A percentile compares a stretch with the other conserved stretches of the same genome.
Conservation (phyloP, 2,113 vertebrate genomes). For the Chunga burmeisteri region DNA sequence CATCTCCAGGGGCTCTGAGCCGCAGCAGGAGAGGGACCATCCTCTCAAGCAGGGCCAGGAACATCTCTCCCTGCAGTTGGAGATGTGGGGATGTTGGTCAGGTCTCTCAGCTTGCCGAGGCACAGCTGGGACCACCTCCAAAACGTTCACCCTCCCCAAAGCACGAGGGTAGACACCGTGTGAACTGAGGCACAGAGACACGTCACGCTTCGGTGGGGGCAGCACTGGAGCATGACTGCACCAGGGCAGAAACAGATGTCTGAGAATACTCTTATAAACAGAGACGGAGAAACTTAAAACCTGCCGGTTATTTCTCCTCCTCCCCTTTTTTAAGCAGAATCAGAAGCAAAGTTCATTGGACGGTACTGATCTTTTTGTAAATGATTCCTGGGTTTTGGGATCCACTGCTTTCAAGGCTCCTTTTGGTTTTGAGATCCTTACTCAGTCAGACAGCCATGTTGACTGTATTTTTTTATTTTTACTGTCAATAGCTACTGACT, state of each 20-base stretch:
- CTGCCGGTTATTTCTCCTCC: background rate
- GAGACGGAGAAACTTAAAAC: background rate
- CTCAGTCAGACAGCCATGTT: background rate
- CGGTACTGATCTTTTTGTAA: rapidly evolving
- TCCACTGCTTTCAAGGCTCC: background rate
- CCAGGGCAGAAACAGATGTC: background rate
- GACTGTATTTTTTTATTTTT: background rate
- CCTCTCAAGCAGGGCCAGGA: background rate
- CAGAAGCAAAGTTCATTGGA: background rate
- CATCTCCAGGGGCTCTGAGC: background rate
- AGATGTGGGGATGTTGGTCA: rapidly evolving
- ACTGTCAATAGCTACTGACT: background rate
- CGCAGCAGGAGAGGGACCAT: no score
- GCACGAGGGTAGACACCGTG: rapidly evolving
- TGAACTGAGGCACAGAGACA: background rate
- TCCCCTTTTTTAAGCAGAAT: background rate
- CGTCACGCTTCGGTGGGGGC: background rate
- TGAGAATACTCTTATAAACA: background rate
- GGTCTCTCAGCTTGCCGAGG: background rate
- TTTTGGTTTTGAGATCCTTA: background rate
- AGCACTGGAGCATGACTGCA: background rate
- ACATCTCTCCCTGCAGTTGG: background rate
- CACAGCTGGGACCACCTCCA: background rate
- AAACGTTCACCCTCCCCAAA: rapidly evolving
- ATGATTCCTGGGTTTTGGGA: background rate